phyloP scores from a whole-genome alignment of 2,888 invertebrate genomes.

The Hypselothyrea guttata region DNA sequence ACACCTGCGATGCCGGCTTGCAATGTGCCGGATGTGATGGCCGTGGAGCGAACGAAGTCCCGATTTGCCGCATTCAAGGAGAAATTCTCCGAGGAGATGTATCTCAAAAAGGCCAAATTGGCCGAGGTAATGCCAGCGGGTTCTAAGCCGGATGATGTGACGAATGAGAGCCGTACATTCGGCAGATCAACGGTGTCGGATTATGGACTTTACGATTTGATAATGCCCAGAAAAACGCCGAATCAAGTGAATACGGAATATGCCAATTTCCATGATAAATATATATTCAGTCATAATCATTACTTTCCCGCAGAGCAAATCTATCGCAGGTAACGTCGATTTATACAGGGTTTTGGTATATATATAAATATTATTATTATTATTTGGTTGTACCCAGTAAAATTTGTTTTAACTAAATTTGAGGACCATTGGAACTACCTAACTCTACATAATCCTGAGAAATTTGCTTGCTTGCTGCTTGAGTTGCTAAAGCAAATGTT shows the following conservation, averaged over 20 bases:
- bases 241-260: conserved; percentile 68
- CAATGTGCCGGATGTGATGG: conserved; percentile 63
- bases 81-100: conserved; percentile 77
- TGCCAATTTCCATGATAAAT: conserved; percentile 70
- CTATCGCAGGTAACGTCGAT: conserved; percentile 41
- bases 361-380: too few relatives aligned
- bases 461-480: too few relatives aligned
- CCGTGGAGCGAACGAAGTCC: conserved; percentile 71
- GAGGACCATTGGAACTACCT: too few relatives aligned
- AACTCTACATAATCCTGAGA: too few relatives aligned
- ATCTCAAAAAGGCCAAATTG: conserved; percentile 65
- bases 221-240: conserved; percentile 63
- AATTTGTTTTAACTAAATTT: too few relatives aligned
- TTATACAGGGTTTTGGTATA: too few relatives aligned
- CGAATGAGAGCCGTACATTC: conserved; percentile 69
- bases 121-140: conserved; percentile 56
- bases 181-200: conserved; percentile 39
- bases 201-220: conserved; percentile 34
- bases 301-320: conserved; percentile 77
- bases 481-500: too few relatives aligned
- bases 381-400: too few relatives aligned
- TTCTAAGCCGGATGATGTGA: conserved; percentile 72
- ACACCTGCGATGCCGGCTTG: conserved; percentile 42
- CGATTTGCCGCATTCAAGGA: conserved; percentile 77
- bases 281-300: conserved; percentile 74